These are phyloP conservation scores for Cepaea hortensis DNA, from an alignment of 2,888 invertebrate species.

Conservation along the genomic window DNA sequence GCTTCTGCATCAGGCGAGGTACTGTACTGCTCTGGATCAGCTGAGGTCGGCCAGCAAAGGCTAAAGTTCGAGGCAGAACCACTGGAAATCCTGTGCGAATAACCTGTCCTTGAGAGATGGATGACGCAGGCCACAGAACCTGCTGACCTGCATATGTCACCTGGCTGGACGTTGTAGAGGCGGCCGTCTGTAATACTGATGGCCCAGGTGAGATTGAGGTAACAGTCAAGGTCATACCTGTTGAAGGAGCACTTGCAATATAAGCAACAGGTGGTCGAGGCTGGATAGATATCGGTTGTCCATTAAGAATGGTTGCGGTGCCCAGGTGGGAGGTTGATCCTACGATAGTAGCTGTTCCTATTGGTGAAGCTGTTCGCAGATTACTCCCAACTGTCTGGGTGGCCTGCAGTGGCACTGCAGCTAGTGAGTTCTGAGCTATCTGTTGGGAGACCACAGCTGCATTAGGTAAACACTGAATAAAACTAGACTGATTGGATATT, in stretches of 20 bases:
- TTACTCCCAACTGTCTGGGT: neutral
- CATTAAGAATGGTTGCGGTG: constrained; percentile 33
- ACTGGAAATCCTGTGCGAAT: constrained; percentile 38
- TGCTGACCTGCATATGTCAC: neutral
- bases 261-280: constrained; percentile 34
- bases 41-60: constrained; percentile 37
- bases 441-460: constrained; percentile 31
- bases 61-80: constrained; percentile 32
- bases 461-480: constrained; percentile 39
- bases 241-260: constrained; percentile 27
- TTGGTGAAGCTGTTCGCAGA: constrained; percentile 20
- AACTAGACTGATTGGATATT: constrained; percentile 21
- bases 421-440: constrained; percentile 1
- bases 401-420: neutral
- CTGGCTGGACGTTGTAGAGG: constrained; percentile 10
- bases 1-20: constrained; percentile 32
- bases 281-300: constrained; percentile 43
- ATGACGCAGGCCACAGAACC: constrained; percentile 17
- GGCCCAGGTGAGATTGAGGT: constrained; percentile 41
- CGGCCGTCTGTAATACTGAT: constrained; percentile 6
- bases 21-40: constrained; percentile 13
- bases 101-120: constrained; percentile 22
- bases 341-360: constrained; percentile 41
- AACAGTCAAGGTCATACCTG: constrained; percentile 42
- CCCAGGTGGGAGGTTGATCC: constrained; percentile 29